Base-by-base conservation (phyloP, 2,888 invertebrate species). In the Idaea biselata region DNA sequence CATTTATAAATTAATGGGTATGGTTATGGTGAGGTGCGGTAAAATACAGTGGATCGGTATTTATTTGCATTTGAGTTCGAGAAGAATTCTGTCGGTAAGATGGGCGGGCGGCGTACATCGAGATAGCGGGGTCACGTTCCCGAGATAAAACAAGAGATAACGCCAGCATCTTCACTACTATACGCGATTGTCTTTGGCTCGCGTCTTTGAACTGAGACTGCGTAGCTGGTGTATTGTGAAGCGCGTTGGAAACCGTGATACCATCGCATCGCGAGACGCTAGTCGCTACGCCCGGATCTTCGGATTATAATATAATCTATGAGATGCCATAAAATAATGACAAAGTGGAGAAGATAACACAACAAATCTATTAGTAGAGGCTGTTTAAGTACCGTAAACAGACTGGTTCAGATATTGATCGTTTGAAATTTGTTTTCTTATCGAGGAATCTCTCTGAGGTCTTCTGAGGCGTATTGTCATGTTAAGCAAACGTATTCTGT, bases 71-170 rank as follows among this genome's bases (percentile, higher is more conserved):
- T 78, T 75, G 69, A 68, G 64, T 71, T 73, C 71, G 73, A 76
- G 75, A 75, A 76, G 79, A 80, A 77, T 72, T 73, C 74, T 77
- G 73, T 73, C 74, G 78, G 82, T 79, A 81, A 83, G 87, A 87
- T 87, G 89, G 88, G 88, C 86, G 88, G 89, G 87, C 86, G 86
- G 83, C 73, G 80, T 67, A 78, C 76, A 63, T 58, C 78, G 72
- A 78, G 91, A 91, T 90, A 91, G 84, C 72, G 83, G 84, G 91
- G 91, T 91, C 92, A 89, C 90, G 90, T 89, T 87, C 86, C 78
- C 72, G 67, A 87, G 92, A 91, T 91, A 91, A 89, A 81, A 77
- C 73, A 59, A 18, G 55, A 83, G 91, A 91, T 92, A 92, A 88
- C 76, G 68, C 55, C 68, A 71, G 73, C 85, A 81, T 86, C 86